phyloP scores from a whole-genome alignment of 1,140 invertebrate genomes.

The Linepithema humile region DNA sequence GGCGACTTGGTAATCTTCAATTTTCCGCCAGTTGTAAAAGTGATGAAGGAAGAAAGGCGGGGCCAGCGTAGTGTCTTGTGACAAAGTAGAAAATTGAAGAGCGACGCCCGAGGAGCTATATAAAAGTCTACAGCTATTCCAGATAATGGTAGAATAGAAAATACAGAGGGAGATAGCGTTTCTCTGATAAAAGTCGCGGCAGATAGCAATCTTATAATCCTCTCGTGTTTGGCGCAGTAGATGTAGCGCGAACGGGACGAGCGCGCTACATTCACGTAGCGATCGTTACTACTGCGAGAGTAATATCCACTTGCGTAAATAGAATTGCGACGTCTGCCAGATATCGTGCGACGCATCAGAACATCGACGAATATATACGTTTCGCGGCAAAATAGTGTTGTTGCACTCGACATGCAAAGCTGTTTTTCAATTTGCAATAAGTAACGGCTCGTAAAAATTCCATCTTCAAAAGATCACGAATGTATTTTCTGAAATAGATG shows the following conservation, averaged over 20 bases:
- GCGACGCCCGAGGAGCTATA: not conserved
- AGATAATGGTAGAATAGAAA: not conserved
- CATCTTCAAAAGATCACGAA: not conserved
- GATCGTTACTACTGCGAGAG: conserved; percentile 11
- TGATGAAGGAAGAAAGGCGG: not conserved
- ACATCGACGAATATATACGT: conserved; percentile 19
- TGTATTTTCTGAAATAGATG: not conserved
- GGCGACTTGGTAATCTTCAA: conserved; percentile 8
- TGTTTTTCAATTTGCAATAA: not conserved
- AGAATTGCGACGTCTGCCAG: conserved; percentile 62
- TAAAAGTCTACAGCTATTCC: not conserved
- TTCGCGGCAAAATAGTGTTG: not conserved
- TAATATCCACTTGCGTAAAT: conserved; percentile 75
- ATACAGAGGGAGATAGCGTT: not conserved
- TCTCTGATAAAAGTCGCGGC: not conserved
- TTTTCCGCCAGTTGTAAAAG: not conserved
- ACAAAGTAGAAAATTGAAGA: conserved; percentile 23
- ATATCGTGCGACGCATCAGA: conserved; percentile 68
- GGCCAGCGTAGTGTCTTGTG: not conserved
- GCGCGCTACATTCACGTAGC: conserved; percentile 19
- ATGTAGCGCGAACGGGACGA: not conserved
- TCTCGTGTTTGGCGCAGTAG: not conserved
- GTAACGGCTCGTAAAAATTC: not conserved
- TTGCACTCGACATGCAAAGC: not conserved
- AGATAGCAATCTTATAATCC: conserved; percentile 35